Evolutionary conservation across 2,888 invertebrate genomes (phyloP), one percentile per base, ranked within the genome.

Genomic region (Empis stercorea): DNA sequence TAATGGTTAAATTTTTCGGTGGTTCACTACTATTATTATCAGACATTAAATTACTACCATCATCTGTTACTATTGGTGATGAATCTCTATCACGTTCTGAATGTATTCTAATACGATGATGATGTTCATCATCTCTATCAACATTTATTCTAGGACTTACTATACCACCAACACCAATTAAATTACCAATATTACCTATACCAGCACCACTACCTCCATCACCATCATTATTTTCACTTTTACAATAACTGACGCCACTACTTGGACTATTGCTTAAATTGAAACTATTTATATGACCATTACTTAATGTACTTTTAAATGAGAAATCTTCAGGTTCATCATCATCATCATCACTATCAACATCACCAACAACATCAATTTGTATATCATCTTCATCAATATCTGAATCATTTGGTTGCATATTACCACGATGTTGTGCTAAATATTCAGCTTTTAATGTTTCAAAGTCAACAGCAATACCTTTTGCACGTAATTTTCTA

Each of bases 401-500:
- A 52, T 78, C 78, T 37, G 78, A 79, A 53, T 78, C 78, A 10
- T 77, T 77, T 57, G 76, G 76, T 9, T 76, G 67, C 55, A 78
- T 76, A 46, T 66, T 67, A 49, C 68, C 67, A 54, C 81, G 75
- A 57, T 82, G 81, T 66, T 87, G 87, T 11, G 84, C 81, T 58
- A 91, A 77, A 73, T 89, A 89, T 65, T 92, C 91, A 42, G 85
- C 75, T 58, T 86, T 82, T 44, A 92, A 71, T 4, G 89, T 85
- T 59, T 88, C 86, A 52, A 92, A 70, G 66, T 91, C 89, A 17
- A 92, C 91, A 15, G 86, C 80, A 60, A 92, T 88, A 56, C 92
- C 92, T 68, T 91, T 91, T 44, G 87, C 87, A 48, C 92, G 81
- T 50, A 95, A 76, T 65, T 95, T 94, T 57, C 92, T 76, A 57